Evolutionary conservation across 2,113 vertebrate species (phyloP).

Genomic region (Platichthys flesus): DNA sequence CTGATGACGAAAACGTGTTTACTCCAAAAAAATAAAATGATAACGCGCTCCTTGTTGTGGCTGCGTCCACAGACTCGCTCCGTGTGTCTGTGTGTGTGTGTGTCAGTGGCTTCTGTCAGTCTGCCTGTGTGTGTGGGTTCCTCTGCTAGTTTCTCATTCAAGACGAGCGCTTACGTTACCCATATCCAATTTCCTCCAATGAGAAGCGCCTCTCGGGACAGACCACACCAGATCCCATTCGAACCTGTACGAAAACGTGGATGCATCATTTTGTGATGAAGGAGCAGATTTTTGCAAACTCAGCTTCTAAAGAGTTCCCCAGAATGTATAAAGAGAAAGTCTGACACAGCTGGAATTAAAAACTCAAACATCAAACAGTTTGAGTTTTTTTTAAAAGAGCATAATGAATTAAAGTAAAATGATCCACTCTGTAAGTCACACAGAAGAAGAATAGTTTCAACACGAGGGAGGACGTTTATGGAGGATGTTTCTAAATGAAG

Average conservation of each 20-base stretch:
- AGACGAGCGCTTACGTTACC: slow-evolving; percentile 63
- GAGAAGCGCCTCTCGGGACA: slow-evolving; percentile 28
- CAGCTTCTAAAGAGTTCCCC: slow-evolving; percentile 10
- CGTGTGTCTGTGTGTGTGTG: slow-evolving; percentile 12
- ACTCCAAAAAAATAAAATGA: slow-evolving; percentile 34
- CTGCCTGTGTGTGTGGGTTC: slow-evolving; percentile 12
- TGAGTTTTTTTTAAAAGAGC: no score
- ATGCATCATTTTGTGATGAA: slow-evolving; percentile 21
- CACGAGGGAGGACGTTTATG: slow-evolving; percentile 40
- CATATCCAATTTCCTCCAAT: slow-evolving; percentile 68
- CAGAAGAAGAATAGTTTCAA: no score
- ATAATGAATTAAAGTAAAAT: no score
- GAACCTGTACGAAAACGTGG: slow-evolving; percentile 19
- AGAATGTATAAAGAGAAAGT: neutral
- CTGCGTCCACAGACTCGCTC: slow-evolving; percentile 14
- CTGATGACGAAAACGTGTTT: slow-evolving; percentile 51
- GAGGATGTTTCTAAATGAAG: slow-evolving; percentile 53
- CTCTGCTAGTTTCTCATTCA: slow-evolving; percentile 61
- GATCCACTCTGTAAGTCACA: no score
- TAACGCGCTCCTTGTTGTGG: slow-evolving; percentile 29
- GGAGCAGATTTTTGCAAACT: slow-evolving; percentile 1
- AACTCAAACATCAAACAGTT: neutral
- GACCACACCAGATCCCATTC: slow-evolving; percentile 38
- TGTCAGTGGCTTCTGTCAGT: slow-evolving; percentile 23
- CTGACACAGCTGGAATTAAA: slow-evolving; percentile 39